Evolutionary conservation across 2,113 vertebrate genomes (phyloP), one percentile per base, ranked within the genome.

Genomic region (Prionailurus bengalensis): DNA sequence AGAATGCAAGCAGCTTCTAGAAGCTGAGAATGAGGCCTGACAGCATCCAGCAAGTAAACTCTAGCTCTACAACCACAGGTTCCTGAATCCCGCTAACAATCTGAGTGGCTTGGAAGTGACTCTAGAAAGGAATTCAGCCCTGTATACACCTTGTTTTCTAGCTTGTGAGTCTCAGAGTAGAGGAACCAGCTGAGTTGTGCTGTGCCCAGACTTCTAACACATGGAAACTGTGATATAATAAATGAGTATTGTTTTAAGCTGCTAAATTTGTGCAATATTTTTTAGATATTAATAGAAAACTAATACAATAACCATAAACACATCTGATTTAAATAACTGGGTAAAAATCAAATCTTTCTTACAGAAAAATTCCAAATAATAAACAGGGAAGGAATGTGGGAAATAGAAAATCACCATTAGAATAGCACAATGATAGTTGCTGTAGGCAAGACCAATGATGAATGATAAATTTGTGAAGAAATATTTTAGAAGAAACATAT

Each of bases 1-100:
- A 25, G 21, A 70, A 27, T 1, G 0, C 36, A 6, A 4, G 25
- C 19, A 61, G 2, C 23, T 10, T 21, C 12, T 27, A 12, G 11
- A 63, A 31, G 27, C 15, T 36, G 61, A 55, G 7, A 36, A 31
- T 25, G 10, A 33, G 2, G 6, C 21, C 36, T 39, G 0, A 42
- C 63, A 48, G 61, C 14, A 70, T 36, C 23, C 10, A 36, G 14
- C 0, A 79, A 83, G 33, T 45, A 10, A 92, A 86, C 7, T 7
- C 66, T 29, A 74, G 7, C 3, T 25, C 53, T 53, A 16, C 0
- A 25, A 16, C 4, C 5, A 74, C 8, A 88, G 27, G 21, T 29
- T 48, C 33, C 19, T 39, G 45, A 73, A 71, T 33, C 16, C 36
- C 3, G 23, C 21, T 42, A 61, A 17, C 9, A 16, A 39, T 14